Conservation (phyloP, 2,113 vertebrate genomes). For the Thermophis baileyi region DNA sequence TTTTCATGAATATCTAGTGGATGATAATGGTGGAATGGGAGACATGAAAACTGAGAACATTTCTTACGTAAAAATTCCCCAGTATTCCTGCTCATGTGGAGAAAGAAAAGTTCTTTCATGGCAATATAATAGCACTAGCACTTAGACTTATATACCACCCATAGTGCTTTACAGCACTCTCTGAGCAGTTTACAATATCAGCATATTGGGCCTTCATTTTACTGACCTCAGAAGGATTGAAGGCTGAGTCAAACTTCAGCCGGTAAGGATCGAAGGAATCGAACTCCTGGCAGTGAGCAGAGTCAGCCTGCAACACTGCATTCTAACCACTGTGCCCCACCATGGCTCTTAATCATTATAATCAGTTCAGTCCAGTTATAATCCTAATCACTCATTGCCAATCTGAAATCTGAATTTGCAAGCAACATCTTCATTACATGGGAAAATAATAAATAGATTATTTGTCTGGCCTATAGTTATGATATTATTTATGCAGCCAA, state of each 20-base stretch:
- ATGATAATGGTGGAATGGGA: neutral
- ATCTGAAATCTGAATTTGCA: neutral
- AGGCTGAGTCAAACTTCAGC: neutral
- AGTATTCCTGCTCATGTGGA: neutral
- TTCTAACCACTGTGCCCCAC: neutral
- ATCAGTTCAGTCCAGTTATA: neutral
- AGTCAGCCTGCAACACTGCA: neutral
- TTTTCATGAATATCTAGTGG: neutral
- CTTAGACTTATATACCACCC: neutral
- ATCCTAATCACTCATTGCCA: neutral
- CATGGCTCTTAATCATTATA: neutral
- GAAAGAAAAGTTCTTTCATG: neutral
- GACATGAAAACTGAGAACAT: neutral
- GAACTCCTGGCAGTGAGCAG: neutral
- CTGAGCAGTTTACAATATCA: neutral
- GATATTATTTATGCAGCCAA: neutral
- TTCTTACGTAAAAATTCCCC: neutral
- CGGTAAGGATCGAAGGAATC: neutral
- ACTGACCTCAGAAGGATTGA: neutral
- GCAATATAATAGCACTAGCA: neutral
- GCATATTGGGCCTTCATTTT: neutral
- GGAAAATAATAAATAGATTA: neutral
- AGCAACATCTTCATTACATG: neutral
- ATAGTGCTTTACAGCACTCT: neutral
- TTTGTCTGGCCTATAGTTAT: neutral